Percentiles rank a stretch among this genome's conserved stretches.
Evolutionary conservation across 1,140 invertebrate genomes (phyloP).

Genomic region (Penaeus indicus): DNA sequence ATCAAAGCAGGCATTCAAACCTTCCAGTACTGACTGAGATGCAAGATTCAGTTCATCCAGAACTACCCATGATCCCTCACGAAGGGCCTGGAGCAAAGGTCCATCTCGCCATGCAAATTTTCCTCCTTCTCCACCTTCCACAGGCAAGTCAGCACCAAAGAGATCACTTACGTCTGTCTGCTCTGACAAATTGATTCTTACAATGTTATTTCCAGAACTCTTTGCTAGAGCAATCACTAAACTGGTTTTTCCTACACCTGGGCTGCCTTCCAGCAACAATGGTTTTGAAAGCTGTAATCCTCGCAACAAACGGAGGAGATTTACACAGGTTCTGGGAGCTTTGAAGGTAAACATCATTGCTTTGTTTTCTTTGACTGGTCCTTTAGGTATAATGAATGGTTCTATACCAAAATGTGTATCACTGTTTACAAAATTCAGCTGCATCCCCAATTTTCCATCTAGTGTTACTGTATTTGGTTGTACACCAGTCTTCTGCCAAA

Average conservation of each 20-base stretch:
- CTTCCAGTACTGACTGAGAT: constrained; percentile 97
- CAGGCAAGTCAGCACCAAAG: constrained; percentile 97
- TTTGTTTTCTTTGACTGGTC: constrained; percentile 19
- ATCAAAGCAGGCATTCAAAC: constrained; percentile 98
- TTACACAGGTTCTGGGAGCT: constrained; percentile 86
- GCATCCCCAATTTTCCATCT: constrained; percentile 42
- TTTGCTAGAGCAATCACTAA: constrained; percentile 92
- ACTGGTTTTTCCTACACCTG: constrained; percentile 98
- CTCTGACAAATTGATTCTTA: constrained; percentile 97
- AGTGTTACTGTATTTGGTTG: constrained; percentile 47
- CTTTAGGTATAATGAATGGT: constrained; percentile 79
- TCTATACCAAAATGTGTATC: constrained; percentile 77
- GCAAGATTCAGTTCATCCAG: constrained; percentile 99
- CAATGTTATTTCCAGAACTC: constrained; percentile 83
- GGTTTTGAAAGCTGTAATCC: constrained; percentile 91
- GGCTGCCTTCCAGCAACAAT: constrained; percentile 95
- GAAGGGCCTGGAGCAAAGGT: constrained; percentile 91
- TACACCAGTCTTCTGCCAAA: constrained; percentile 43
- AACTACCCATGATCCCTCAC: constrained; percentile 94
- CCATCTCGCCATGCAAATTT: constrained; percentile 97
- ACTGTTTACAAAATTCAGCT: constrained; percentile 51
- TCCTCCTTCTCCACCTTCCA: constrained; percentile 85
- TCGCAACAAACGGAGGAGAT: constrained; percentile 86
- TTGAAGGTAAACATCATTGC: constrained; percentile 78
- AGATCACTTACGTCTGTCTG: constrained; percentile 98